phyloP scores from a whole-genome alignment of 2,113 vertebrate species.

The Malurus cyaneus region DNA sequence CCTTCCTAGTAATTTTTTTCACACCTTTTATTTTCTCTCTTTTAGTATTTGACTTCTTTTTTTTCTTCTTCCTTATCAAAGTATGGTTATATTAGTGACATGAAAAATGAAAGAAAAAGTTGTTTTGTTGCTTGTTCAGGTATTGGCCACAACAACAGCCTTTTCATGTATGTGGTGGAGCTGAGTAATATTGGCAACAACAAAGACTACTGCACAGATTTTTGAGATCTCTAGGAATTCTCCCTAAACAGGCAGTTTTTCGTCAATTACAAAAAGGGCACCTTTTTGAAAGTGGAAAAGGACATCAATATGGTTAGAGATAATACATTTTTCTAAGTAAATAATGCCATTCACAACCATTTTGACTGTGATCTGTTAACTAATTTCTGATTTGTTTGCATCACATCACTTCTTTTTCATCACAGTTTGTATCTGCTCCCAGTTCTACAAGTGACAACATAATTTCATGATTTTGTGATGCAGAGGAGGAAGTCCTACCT shows the following conservation, averaged over 20 bases:
- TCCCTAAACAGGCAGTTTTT: not conserved
- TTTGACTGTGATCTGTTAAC: not conserved
- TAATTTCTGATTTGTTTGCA: not conserved
- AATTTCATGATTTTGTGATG: not conserved
- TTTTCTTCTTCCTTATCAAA: not conserved
- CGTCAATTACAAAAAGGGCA: not conserved
- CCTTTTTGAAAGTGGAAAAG: not conserved
- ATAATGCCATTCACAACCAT: not conserved
- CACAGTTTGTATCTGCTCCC: not conserved
- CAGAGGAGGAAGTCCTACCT: not conserved
- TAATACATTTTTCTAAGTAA: not conserved
- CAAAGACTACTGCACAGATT: not conserved
- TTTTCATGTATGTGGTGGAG: not conserved
- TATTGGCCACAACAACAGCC: rapidly evolving
- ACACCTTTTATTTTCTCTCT: not conserved
- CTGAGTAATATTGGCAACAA: not conserved
- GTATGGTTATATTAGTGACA: not conserved
- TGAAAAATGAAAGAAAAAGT: not conserved
- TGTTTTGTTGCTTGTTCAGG: not conserved
- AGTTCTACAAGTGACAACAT: not conserved
- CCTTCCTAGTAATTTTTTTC: not conserved
- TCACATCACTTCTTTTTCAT: not conserved
- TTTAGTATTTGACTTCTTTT: not conserved
- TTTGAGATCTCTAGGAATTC: not conserved
- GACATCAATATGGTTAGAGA: not conserved